Conservation (phyloP, 2,888 invertebrate species). For the Entomobrya proxima region DNA sequence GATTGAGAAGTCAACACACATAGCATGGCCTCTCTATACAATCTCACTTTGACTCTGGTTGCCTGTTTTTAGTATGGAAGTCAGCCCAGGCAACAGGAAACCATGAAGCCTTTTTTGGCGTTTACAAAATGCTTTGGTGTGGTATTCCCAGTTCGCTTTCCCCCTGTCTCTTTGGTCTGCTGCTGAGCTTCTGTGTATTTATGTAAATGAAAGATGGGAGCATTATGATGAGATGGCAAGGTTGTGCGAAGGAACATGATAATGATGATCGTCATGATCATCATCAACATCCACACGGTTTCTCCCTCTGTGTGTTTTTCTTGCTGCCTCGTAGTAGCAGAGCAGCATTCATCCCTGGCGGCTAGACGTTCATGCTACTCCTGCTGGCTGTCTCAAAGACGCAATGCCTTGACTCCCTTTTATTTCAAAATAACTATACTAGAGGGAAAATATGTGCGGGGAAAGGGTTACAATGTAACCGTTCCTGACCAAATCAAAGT, state of each 20-base stretch:
- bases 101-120: neutral
- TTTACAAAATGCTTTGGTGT: conserved; percentile 24
- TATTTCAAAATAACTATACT: no score
- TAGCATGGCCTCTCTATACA: neutral
- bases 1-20: neutral
- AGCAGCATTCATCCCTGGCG: neutral
- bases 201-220: conserved; percentile 31
- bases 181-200: conserved; percentile 4
- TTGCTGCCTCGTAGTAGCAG: neutral
- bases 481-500: no score
- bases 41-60: neutral
- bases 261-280: neutral
- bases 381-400: no score
- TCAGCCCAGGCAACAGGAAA: conserved; percentile 26
- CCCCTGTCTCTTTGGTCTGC: neutral
- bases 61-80: neutral
- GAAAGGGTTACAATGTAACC: no score
- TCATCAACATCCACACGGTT: neutral
- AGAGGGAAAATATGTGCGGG: no score
- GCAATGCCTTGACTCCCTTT: no score
- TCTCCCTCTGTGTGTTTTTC: neutral
- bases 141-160: neutral
- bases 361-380: neutral
- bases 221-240: conserved; percentile 20
- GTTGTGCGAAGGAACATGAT: conserved; percentile 4